phyloP scores from a whole-genome alignment of 1,140 invertebrate species.

The Drepana arcuata region DNA sequence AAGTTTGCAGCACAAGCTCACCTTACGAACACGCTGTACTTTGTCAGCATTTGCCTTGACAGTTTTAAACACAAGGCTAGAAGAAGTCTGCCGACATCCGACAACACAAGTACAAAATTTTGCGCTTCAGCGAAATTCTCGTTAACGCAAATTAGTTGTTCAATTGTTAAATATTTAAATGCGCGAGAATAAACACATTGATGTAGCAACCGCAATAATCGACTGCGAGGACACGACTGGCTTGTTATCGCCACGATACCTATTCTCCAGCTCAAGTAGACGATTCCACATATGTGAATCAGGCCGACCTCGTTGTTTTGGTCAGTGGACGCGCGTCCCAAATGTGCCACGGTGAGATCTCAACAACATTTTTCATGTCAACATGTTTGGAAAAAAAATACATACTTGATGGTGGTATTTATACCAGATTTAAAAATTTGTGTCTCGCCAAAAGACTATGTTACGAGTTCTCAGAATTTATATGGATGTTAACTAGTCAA shows the following conservation, averaged over 20 bases:
- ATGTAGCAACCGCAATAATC: conserved; percentile 60
- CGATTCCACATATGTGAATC: conserved; percentile 39
- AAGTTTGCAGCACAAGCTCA: conserved; percentile 13
- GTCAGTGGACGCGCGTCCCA: conserved; percentile 50
- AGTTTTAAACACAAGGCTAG: conserved; percentile 26
- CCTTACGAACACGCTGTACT: conserved; percentile 17
- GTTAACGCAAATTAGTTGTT: conserved; percentile 15
- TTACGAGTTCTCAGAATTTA: too few species aligned
- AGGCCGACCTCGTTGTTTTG: conserved; percentile 45
- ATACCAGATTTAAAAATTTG: too few species aligned
- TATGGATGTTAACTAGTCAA: too few species aligned
- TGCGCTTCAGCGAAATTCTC: conserved; percentile 6
- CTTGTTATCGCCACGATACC: conserved; percentile 54
- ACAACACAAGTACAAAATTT: too few species aligned
- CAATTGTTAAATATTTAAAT: conserved; percentile 11
- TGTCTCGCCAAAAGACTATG: too few species aligned
- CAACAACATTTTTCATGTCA: conserved; percentile 30
- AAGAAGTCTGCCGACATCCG: conserved; percentile 8
- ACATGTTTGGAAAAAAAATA: conserved; percentile 24
- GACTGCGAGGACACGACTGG: conserved; percentile 58
- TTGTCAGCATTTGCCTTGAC: conserved; percentile 19
- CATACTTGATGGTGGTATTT: too few species aligned
- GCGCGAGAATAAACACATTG: conserved; percentile 19
- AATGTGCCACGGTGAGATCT: conserved; percentile 24
- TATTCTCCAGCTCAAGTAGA: conserved; percentile 36